phyloP scores from a whole-genome alignment of 2,888 invertebrate species.

The Athalia cordata region DNA sequence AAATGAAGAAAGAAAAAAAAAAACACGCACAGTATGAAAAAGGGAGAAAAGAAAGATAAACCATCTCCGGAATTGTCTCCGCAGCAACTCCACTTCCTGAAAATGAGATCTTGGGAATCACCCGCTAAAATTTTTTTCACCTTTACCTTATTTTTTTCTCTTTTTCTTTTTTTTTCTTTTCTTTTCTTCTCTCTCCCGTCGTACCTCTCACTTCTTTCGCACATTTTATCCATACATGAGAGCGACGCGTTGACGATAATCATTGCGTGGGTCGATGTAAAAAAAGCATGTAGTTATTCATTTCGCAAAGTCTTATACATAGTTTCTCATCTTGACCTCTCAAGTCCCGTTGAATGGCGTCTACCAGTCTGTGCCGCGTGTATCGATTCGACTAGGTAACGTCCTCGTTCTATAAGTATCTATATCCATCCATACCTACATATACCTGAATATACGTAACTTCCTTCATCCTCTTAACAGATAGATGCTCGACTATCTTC shows the following conservation, averaged over 20 bases:
- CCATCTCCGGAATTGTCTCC: not conserved
- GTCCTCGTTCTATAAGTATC: slow-evolving; percentile 12
- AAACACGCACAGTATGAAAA: too few relatives aligned
- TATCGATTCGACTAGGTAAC: slow-evolving; percentile 41
- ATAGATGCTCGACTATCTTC: not conserved
- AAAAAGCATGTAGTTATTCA: too few relatives aligned
- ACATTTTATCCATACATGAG: too few relatives aligned
- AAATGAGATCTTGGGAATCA: slow-evolving; percentile 13
- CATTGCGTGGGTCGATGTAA: too few relatives aligned
- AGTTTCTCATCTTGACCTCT: slow-evolving; percentile 12
- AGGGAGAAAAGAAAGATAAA: not conserved
- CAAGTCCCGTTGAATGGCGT: slow-evolving; percentile 32
- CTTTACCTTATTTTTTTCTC: not conserved
- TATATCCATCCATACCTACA: not conserved
- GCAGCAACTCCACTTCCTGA: not conserved
- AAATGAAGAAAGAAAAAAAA: too few relatives aligned
- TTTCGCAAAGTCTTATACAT: not conserved
- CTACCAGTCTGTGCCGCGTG: slow-evolving; percentile 36
- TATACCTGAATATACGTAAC: too few relatives aligned
- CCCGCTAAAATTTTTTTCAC: not conserved
- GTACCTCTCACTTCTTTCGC: too few relatives aligned
- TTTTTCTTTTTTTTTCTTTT: too few relatives aligned
- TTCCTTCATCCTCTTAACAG: too few relatives aligned
- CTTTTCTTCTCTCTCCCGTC: not conserved
- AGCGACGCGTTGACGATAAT: too few relatives aligned